Base-by-base conservation (phyloP, 2,797 vertebrate species). In the Xyrichtys novacula region DNA sequence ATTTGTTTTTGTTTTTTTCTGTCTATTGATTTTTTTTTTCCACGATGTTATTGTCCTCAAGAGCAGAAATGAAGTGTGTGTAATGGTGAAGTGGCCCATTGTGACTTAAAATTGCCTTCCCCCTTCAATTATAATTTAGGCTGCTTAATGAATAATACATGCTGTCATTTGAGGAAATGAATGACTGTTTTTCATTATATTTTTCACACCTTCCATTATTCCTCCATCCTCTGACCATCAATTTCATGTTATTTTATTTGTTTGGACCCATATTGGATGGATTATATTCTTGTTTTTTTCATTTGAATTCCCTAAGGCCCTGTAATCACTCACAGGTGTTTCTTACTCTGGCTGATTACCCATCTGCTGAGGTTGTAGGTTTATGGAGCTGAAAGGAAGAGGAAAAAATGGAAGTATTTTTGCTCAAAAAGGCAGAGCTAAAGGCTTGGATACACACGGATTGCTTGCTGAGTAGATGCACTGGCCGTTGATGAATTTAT, bases 31-130 rank as follows among this genome's bases (percentile, higher is more conserved):
- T 43, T 43, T 22, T 43, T 20, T 43, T 44, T 44, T 14, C 6
- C n/a, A 48, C 12, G 31, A 38, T 42, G 23, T 29, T 25, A 15
- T 31, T 22, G 43, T 14, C 22, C 22, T 56, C 22, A 25, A n/a
- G 17, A 58, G 42, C 46, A 38, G 34, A 26, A 53, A 59, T 66
- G 1, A 66, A 58, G 56, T 15, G 28, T 42, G 26, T 47, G 11
- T 46, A 23, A 32, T 56, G 36, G 26, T 23, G 6, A 14, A 47
- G 23, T 60, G 20, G 23, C 44, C 26, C 3, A 26, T 47, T 70
- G 42, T 58, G 3, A 62, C 32, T 53, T 15, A 48, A 34, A 49
- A 20, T 56, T 1, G 2, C 28, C n/a, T 44, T 46, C 40, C 17
- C 29, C 19, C 17, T 9, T 12, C 5, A 44, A 49, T 67, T 63